Evolutionary conservation across 2,113 vertebrate genomes (phyloP).

Genomic region (Pipra filicauda): DNA sequence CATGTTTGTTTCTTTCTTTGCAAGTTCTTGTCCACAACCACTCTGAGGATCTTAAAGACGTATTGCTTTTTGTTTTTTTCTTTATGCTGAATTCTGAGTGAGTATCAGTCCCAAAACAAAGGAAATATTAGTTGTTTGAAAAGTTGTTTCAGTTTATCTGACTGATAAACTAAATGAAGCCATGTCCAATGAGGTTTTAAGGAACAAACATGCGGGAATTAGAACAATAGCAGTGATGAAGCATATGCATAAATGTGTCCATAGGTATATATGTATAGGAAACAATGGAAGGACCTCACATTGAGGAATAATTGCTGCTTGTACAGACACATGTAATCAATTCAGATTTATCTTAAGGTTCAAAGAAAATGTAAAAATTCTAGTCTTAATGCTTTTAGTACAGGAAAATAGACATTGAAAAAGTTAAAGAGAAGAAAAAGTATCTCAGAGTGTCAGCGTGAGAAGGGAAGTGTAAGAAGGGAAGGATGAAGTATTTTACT

Average conservation of each 20-base stretch:
- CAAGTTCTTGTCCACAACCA: neutral
- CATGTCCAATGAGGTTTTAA: neutral
- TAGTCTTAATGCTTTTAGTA: neutral
- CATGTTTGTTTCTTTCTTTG: neutral
- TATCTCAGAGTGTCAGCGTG: neutral
- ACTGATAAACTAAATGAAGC: neutral
- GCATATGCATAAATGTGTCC: neutral
- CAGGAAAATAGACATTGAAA: neutral
- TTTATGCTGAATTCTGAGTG: neutral
- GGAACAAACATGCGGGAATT: neutral
- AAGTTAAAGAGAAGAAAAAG: neutral
- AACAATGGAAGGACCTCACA: neutral
- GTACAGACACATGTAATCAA: neutral
- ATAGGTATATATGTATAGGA: neutral
- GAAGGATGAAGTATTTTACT: neutral
- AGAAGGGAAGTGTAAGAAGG: neutral
- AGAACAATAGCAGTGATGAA: neutral
- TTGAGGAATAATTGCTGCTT: neutral
- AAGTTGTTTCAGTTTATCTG: neutral
- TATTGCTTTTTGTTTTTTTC: neutral
- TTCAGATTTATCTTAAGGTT: neutral
- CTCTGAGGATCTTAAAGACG: neutral
- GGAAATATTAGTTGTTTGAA: neutral
- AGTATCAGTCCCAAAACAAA: neutral
- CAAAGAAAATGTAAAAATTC: neutral